A percentile compares a stretch with the other conserved stretches of the same genome.
phyloP scores from a whole-genome alignment of 2,797 vertebrate genomes.

The Coracias cyanogaster region DNA sequence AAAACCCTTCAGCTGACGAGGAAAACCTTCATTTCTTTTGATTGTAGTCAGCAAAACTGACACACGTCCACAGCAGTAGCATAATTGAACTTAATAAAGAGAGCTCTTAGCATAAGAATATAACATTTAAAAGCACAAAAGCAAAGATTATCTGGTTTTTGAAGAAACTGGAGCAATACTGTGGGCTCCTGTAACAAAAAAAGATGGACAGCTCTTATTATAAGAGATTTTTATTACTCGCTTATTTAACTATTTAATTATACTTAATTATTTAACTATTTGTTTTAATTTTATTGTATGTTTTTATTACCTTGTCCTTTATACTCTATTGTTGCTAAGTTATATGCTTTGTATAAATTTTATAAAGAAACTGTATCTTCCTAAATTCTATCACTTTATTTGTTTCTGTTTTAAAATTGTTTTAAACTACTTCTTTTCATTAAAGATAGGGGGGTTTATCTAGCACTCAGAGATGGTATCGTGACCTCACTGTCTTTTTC shows the following conservation, averaged over 20 bases:
- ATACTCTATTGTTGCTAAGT: background rate
- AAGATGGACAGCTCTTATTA: background rate
- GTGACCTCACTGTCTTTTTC: background rate
- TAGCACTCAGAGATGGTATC: background rate
- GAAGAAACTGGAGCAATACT: background rate
- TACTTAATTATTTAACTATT: background rate
- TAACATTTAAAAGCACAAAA: background rate
- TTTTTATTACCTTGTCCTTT: background rate
- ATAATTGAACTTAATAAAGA: background rate
- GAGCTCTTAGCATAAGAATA: background rate
- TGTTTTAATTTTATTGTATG: background rate
- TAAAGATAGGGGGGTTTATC: background rate
- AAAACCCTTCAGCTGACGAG: background rate
- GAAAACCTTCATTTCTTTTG: background rate
- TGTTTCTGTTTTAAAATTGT: background rate
- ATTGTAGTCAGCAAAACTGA: background rate
- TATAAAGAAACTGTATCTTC: background rate
- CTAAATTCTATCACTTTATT: background rate
- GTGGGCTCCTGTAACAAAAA: background rate
- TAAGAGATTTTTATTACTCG: background rate
- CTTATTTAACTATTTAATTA: background rate
- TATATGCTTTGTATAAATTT: background rate
- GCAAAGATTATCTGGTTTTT: background rate
- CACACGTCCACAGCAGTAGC: background rate
- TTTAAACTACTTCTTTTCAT: background rate